Evolutionary conservation across 1,140 invertebrate species (phyloP), one percentile per base, ranked within the genome.

Genomic region (Drosophila persimilis): DNA sequence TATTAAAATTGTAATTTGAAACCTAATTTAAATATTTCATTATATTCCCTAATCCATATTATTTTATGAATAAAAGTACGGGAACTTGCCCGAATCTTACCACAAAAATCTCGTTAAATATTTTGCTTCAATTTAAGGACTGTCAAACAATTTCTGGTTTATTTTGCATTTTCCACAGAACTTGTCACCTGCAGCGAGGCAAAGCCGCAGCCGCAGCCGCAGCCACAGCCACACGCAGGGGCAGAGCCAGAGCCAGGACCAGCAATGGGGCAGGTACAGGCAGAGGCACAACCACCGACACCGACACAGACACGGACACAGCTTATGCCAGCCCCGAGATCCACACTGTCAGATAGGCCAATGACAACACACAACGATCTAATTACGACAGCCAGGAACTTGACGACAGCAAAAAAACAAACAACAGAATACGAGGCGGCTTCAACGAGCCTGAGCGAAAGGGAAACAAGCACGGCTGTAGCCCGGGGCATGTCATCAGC

Each of bases 331-430:
- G 51, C 58, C 73, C 76, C 73, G 57, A 86, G 83, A 85, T 85
- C 81, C 81, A 85, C 81, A 86, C 71, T 74, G 62, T 65, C 73
- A 81, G 81, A 85, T 85, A 85, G 77, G 58, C 73, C 77, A 86
- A 78, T 88, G 83, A 88, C 83, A 88, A 88, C 83, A 88, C 71
- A 88, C 83, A 88, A 88, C 78, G 83, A 88, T 88, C 83, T 88
- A 88, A 88, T 88, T 88, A 88, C 78, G 75, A 79, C 83, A 79
- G 84, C 67, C 67, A 63, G 54, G 77, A 89, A 88, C 83, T 75
- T 86, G 77, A 72, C 78, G 71, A 72, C 75, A 67, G 64, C 78
- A 60, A 78, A 80, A 73, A 70, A 62, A 60, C 78, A 78, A 61
- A 48, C 61, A 52, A 31, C 53, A 43, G 31, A 29, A 59, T n/a